These are phyloP conservation scores for Megalops cyprinoides DNA, from an alignment of 2,797 vertebrate genomes.

Conservation along the genomic window DNA sequence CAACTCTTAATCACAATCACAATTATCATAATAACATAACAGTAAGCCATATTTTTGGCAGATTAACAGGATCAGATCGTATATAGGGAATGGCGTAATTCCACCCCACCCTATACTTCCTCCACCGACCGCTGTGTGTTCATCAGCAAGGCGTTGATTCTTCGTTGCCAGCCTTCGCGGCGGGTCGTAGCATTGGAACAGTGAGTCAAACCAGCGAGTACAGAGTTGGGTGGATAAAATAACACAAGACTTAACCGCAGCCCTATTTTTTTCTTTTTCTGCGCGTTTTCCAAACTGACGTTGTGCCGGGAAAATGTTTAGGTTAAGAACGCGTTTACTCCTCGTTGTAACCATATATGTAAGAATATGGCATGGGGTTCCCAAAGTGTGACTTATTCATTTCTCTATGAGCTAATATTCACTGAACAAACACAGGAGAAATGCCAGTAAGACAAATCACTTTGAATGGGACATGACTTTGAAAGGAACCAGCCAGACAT, in stretches of 20 bases:
- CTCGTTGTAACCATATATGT: neutral
- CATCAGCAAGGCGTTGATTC: neutral
- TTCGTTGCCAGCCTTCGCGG: neutral
- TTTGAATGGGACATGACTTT: neutral
- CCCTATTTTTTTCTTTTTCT: neutral
- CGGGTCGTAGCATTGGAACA: neutral
- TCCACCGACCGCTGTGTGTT: no score
- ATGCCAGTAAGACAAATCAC: neutral
- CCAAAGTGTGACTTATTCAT: neutral
- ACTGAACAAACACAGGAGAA: neutral
- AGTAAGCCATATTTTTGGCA: no score
- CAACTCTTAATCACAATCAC: no score
- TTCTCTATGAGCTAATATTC: slow-evolving; percentile 2
- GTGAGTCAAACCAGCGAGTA: neutral
- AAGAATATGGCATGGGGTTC: neutral
- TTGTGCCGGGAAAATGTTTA: neutral
- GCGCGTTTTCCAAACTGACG: neutral
- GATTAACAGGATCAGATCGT: no score
- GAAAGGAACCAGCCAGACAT: neutral
- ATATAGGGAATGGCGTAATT: no score
- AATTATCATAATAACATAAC: no score
- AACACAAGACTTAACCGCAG: neutral
- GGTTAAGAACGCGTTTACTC: neutral
- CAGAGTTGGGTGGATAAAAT: neutral
- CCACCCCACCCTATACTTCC: neutral